Evolutionary conservation across 2,888 invertebrate species (phyloP).

Genomic region (Harpalus rubripes): DNA sequence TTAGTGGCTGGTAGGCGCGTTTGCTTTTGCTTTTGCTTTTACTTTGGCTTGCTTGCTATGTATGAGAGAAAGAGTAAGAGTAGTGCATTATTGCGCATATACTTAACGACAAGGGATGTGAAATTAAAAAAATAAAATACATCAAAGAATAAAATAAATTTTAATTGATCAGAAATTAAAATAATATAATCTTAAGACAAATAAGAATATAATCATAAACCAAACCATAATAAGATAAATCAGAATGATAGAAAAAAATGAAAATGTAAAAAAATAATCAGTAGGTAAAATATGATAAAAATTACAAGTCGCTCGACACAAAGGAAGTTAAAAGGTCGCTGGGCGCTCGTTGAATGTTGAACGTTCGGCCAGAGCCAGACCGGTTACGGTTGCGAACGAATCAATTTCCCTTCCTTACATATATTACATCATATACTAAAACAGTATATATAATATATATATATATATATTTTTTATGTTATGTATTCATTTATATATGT

Average conservation of each 20-base stretch:
- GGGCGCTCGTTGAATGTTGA: conserved; percentile 62
- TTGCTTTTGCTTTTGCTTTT: conserved; percentile 16
- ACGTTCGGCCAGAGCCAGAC: conserved; percentile 17
- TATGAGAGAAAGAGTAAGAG: conserved; percentile 2
- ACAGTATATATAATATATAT: conserved; percentile 62
- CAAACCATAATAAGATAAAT: conserved; percentile 66
- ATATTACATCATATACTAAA: conserved; percentile 63
- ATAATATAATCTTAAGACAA: conserved; percentile 65
- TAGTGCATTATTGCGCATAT: conserved; percentile 51
- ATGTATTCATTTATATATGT: conserved; percentile 58
- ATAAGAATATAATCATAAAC: conserved; percentile 67
- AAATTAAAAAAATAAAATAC: conserved; percentile 65
- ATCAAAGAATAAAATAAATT: conserved; percentile 66
- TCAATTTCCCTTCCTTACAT: conserved; percentile 50
- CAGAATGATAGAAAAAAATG: conserved; percentile 54
- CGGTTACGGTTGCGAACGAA: conserved; percentile 50
- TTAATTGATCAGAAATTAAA: conserved; percentile 66
- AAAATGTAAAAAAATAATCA: conserved; percentile 48
- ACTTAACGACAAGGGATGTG: conserved; percentile 51
- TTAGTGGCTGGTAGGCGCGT: conserved; percentile 33
- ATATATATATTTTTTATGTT: conserved; percentile 57
- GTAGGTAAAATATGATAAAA: conserved; percentile 32
- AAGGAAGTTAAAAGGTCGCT: conserved; percentile 60
- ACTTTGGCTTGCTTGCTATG: conserved; percentile 6
- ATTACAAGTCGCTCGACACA: conserved; percentile 50